phyloP scores from a whole-genome alignment of 2,797 vertebrate species.

The Odontamblyopus lacepedii region DNA sequence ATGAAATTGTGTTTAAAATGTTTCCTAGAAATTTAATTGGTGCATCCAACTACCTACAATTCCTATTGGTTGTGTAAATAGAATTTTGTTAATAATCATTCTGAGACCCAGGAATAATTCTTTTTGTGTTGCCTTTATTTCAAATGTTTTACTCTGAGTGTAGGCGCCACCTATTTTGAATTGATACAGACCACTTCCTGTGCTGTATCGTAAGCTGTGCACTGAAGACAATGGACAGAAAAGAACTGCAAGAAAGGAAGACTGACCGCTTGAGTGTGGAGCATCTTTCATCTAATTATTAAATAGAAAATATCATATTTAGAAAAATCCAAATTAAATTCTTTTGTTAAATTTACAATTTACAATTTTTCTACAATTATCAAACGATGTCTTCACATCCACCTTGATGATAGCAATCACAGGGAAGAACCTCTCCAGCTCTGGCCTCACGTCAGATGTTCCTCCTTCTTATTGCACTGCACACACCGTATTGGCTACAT shows the following conservation, averaged over 20 bases:
- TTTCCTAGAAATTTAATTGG: too few species aligned
- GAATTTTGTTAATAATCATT: background rate
- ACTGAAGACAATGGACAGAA: background rate
- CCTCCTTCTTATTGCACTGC: background rate
- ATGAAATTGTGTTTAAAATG: too few species aligned
- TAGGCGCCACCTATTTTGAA: background rate
- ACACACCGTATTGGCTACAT: conserved; percentile 9
- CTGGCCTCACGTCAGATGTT: background rate
- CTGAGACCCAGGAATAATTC: background rate
- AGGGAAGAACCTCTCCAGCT: background rate
- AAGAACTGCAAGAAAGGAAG: background rate
- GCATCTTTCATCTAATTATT: too few species aligned
- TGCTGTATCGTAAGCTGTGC: too few species aligned
- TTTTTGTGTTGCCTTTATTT: background rate
- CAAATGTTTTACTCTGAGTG: background rate
- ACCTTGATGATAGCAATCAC: background rate
- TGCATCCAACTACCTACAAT: too few species aligned
- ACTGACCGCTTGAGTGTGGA: background rate
- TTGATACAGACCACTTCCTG: too few species aligned
- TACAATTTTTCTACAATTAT: background rate
- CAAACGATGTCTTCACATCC: background rate
- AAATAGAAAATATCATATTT: too few species aligned
- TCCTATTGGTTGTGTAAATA: background rate
- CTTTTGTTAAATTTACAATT: background rate
- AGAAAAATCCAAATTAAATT: background rate